These are phyloP conservation scores for Oscheius myriophilus DNA, from an alignment of 2,888 invertebrate genomes.

Conservation along the genomic window DNA sequence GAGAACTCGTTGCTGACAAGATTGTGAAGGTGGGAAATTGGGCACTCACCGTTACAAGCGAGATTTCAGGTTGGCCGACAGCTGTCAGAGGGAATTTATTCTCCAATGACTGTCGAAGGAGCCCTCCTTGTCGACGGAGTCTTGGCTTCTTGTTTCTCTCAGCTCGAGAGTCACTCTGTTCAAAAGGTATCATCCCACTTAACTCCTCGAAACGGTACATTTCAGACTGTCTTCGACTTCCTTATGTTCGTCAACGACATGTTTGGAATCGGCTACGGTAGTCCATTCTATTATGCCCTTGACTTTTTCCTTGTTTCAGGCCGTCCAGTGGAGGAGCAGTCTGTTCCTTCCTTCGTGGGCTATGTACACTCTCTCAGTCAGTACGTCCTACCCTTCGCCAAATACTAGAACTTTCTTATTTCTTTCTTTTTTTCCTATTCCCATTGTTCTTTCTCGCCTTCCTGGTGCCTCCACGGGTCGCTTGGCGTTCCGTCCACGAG, in stretches of 20 bases:
- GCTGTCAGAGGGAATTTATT: conserved; percentile 65
- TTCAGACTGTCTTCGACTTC: conserved; percentile 58
- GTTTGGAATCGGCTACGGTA: conserved; percentile 51
- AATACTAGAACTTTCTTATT: conserved; percentile 26
- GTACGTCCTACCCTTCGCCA: conserved; percentile 64
- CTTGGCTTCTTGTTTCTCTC: conserved; percentile 68
- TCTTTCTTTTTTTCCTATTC: not conserved
- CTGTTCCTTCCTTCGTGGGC: conserved; percentile 59
- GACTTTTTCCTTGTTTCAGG: conserved; percentile 30
- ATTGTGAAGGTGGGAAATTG: conserved; percentile 53
- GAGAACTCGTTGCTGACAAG: conserved; percentile 51
- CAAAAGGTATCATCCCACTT: conserved; percentile 55
- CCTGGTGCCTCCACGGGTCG: conserved; percentile 21
- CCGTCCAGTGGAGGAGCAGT: conserved; percentile 34
- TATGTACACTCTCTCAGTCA: conserved; percentile 62
- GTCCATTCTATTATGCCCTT: conserved; percentile 11
- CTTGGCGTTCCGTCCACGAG: conserved; percentile 3
- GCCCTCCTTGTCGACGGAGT: conserved; percentile 63
- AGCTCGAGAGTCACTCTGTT: conserved; percentile 65
- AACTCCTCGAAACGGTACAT: not conserved
- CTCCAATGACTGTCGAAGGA: conserved; percentile 70
- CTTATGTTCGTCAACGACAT: conserved; percentile 57
- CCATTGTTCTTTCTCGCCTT: not conserved
- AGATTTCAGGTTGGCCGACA: conserved; percentile 57
- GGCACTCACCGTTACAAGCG: not conserved